Conservation (phyloP, 2,888 invertebrate species). For the Acanthoscelides obtectus region DNA sequence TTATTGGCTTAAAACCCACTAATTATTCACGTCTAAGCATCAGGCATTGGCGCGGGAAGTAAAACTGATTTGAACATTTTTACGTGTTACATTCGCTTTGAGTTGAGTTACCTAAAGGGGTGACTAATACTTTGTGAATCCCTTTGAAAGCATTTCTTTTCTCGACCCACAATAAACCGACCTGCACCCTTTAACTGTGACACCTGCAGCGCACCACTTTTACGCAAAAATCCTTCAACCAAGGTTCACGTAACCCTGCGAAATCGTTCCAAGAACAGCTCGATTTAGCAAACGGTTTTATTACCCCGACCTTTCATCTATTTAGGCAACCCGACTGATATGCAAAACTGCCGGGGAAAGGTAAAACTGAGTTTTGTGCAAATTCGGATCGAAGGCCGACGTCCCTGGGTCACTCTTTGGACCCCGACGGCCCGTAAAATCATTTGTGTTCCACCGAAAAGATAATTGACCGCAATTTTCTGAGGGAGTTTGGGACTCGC, state of each 20-base stretch:
- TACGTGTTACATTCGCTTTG: no score
- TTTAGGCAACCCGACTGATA: slow-evolving; percentile 3
- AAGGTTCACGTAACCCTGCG: not conserved
- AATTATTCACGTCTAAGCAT: no score
- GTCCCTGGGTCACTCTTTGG: slow-evolving; percentile 34
- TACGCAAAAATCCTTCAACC: not conserved
- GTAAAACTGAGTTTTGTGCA: slow-evolving; percentile 26
- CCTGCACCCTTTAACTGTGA: not conserved
- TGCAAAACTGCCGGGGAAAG: slow-evolving; percentile 20
- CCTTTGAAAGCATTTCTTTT: no score
- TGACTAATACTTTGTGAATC: no score
- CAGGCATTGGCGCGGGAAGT: no score
- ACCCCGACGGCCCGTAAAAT: slow-evolving; percentile 46
- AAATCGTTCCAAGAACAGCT: not conserved
- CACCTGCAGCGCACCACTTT: not conserved
- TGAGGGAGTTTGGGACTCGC: slow-evolving; percentile 43
- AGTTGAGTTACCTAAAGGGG: no score
- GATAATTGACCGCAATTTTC: slow-evolving; percentile 49
- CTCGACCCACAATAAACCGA: not conserved
- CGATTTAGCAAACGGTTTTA: not conserved
- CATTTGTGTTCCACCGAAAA: slow-evolving; percentile 47
- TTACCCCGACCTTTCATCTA: not conserved
- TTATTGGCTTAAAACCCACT: no score
- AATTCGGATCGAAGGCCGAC: slow-evolving; percentile 36
- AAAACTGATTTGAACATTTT: no score